Conservation (phyloP, 92 coral and sea anemone genomes). For the Epizoanthus stellaris region DNA sequence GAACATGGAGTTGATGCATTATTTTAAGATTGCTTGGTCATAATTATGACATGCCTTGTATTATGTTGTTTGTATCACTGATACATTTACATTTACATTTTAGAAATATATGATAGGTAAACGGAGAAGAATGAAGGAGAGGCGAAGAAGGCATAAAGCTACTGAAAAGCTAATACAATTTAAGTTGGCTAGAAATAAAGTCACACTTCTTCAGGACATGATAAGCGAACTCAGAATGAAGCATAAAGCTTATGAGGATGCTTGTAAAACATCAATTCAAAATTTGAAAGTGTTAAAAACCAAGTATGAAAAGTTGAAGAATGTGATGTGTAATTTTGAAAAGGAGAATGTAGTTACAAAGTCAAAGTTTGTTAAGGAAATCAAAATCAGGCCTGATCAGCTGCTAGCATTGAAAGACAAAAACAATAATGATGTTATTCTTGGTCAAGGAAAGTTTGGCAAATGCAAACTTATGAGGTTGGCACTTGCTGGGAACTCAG, state of each 20-base stretch:
- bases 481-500: slow-evolving; percentile 41
- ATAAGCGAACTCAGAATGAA: slow-evolving; percentile 33
- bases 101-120: slow-evolving; percentile 40
- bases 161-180: slow-evolving; percentile 18
- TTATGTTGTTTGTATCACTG: no score
- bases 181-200: slow-evolving; percentile 22
- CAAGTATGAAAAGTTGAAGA: slow-evolving; percentile 33
- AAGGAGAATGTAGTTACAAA: slow-evolving; percentile 4
- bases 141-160: slow-evolving; percentile 47
- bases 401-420: slow-evolving; percentile 23
- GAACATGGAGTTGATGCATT: no score
- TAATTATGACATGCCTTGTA: no score
- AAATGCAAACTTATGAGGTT: slow-evolving; percentile 51
- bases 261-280: slow-evolving; percentile 10
- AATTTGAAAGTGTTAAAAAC: slow-evolving; percentile 1
- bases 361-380: slow-evolving; percentile 45
- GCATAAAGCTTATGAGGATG: slow-evolving; percentile 17
- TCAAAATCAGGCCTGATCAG: slow-evolving; percentile 48
- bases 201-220: slow-evolving; percentile 12
- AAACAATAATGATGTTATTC: slow-evolving; percentile 25
- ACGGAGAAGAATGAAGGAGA: slow-evolving; percentile 22
- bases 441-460: slow-evolving; percentile 56
- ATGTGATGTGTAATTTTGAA: slow-evolving; percentile 30
- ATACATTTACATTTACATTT: slow-evolving; percentile 2
- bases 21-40: no score